Percentiles rank a stretch among this genome's conserved stretches.
phyloP scores from a whole-genome alignment of 1,140 invertebrate species.

The Drosophila triauraria region DNA sequence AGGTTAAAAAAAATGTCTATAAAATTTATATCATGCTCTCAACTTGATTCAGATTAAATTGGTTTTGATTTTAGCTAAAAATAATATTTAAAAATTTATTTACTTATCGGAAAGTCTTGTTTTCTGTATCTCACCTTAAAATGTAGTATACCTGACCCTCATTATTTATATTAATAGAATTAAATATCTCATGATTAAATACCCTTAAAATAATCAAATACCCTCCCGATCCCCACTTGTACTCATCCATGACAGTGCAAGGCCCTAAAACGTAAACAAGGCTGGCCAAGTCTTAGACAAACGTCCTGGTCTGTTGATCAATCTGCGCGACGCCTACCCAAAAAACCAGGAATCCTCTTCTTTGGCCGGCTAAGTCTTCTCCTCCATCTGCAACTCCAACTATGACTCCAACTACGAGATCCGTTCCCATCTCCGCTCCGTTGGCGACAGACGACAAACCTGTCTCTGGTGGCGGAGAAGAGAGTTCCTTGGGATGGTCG shows the following conservation, averaged over 20 bases:
- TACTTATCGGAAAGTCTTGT: no score
- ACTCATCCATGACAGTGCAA: conserved; percentile 64
- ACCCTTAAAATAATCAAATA: background rate
- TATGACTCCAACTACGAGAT: conserved; percentile 12
- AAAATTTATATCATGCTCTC: no score
- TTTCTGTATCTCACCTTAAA: background rate
- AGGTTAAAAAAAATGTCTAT: background rate
- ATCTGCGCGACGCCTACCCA: conserved; percentile 78
- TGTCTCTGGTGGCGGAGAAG: conserved; percentile 57
- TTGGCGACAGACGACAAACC: conserved; percentile 64
- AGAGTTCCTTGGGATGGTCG: conserved; percentile 43
- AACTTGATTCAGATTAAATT: background rate
- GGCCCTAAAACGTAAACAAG: conserved; percentile 64
- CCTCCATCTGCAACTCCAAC: conserved; percentile 8
- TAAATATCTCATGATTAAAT: background rate
- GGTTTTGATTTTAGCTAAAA: background rate
- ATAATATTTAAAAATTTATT: no score
- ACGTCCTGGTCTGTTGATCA: conserved; percentile 69
- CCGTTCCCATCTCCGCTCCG: conserved; percentile 40
- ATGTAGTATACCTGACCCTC: background rate
- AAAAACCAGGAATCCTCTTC: conserved; percentile 50
- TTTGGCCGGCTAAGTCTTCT: conserved; percentile 9
- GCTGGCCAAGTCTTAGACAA: conserved; percentile 67
- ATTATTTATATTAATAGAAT: background rate
- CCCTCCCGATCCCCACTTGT: conserved; percentile 18